Base-by-base conservation (phyloP, 2,888 invertebrate genomes). In the Leptopilina myrica region DNA sequence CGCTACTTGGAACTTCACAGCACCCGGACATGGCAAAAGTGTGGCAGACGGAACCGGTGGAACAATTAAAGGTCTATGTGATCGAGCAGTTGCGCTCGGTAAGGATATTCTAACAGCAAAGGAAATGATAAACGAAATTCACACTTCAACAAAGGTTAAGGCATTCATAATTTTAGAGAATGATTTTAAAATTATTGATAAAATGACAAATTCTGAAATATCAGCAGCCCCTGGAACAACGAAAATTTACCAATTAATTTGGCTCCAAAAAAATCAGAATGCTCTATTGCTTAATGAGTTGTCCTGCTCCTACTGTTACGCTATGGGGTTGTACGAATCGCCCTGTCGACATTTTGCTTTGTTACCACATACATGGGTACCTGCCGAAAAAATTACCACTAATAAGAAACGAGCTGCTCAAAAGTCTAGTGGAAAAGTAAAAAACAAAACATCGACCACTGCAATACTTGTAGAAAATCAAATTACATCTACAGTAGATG, bases 1-100 rank as follows among this genome's bases (percentile, higher is more conserved):
- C 20, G 75, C 80, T 56, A 53, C 81, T 6, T 81, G 77, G 76
- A 83, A 81, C 67, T 81, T 76, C 65, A 76, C 79, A 20, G 49
- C 81, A 26, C 56, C 80, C 9, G 80, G 80, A n/a, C 81, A 82
- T 43, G 78, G 79, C 12, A 82, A 80, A 81, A 80, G 78, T 67
- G 12, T 12, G n/a, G 78, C 77, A 9, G 76, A 78, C 67, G 78
- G 77, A 11, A 59, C 77, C 26, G 75, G 79, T 33, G 78, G 78
- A 0, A 62, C 53, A 26, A 67, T 80, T n/a, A 81, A 81, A 75
- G 2, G 43, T n/a, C 40, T 81, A 46, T 81, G 79, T 67, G 77
- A 81, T 78, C 64, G 77, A 33, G 59, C 66, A 8, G 79, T 80
- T 14, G 59, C 64, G 9, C 40, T 40, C 43, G 77, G 78, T 4